These are phyloP conservation scores for Neosilurus hyrtlii DNA, from an alignment of 2,797 vertebrate genomes.

Conservation along the genomic window DNA sequence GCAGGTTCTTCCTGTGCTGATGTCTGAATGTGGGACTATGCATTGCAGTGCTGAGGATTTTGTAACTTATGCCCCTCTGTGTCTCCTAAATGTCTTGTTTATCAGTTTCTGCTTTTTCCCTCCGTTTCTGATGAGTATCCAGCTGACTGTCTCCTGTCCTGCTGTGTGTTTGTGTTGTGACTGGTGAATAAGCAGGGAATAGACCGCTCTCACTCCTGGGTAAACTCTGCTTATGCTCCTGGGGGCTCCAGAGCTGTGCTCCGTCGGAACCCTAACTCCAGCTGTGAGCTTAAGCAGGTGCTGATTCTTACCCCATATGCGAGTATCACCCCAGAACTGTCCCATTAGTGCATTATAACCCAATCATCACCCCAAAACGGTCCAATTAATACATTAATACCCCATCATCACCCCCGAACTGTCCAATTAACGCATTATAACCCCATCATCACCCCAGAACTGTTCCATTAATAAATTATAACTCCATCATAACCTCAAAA, in stretches of 20 bases:
- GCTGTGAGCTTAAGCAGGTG: constrained; percentile 93
- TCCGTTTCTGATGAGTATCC: constrained; percentile 54
- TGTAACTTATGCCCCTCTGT: constrained; percentile 19
- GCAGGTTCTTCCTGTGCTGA: constrained; percentile 26
- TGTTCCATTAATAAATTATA: background rate
- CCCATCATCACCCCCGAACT: background rate
- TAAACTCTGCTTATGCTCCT: constrained; percentile 92
- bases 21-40: constrained; percentile 36
- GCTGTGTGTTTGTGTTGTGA: constrained; percentile 60
- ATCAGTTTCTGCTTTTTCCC: constrained; percentile 20
- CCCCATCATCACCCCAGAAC: background rate
- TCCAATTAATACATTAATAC: background rate
- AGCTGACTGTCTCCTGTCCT: constrained; percentile 43
- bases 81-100: background rate
- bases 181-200: constrained; percentile 81
- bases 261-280: constrained; percentile 85
- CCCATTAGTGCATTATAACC: background rate
- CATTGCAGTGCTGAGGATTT: constrained; percentile 52
- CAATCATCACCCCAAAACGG: background rate
- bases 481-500: background rate
- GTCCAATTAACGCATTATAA: background rate
- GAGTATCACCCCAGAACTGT: constrained; percentile 34
- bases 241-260: constrained; percentile 88
- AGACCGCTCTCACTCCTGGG: constrained; percentile 95
- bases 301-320: constrained; percentile 58